Conservation (phyloP, 2,888 invertebrate genomes). For the Orchesellides sinensis region DNA sequence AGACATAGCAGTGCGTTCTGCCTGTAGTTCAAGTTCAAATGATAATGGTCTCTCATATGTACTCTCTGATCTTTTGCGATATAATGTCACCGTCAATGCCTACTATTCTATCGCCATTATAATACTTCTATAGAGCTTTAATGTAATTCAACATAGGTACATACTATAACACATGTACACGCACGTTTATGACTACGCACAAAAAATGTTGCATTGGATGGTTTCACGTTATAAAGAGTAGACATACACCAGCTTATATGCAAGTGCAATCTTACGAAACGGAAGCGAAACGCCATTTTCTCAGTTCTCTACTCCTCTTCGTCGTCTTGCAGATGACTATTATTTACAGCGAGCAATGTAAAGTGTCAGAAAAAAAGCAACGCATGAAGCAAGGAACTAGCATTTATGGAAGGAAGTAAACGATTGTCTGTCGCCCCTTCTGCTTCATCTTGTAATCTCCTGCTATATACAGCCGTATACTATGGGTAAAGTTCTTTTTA, state of each 20-base stretch:
- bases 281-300: constrained; percentile 46
- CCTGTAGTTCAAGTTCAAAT: constrained; percentile 61
- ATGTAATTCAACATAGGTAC: constrained; percentile 10
- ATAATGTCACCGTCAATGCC: constrained; percentile 45
- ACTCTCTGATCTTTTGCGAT: constrained; percentile 1
- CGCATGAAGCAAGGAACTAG: background rate
- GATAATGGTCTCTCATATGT: constrained; percentile 33
- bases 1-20: background rate
- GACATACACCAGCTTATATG: no score
- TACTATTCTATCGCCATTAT: no score
- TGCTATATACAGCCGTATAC: constrained; percentile 9
- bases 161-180: background rate
- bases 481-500: constrained; percentile 17
- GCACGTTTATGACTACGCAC: no score
- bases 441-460: constrained; percentile 6
- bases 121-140: constrained; percentile 8
- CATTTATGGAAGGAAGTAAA: constrained; percentile 48
- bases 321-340: constrained; percentile 30
- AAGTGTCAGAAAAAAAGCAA: constrained; percentile 46
- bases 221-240: no score
- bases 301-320: background rate
- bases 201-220: constrained; percentile 9
- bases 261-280: constrained; percentile 24
- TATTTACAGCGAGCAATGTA: constrained; percentile 55
- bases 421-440: constrained; percentile 44